phyloP scores from a whole-genome alignment of 53 echinoderm and acorn worm genomes.

The Holothuria scabra region DNA sequence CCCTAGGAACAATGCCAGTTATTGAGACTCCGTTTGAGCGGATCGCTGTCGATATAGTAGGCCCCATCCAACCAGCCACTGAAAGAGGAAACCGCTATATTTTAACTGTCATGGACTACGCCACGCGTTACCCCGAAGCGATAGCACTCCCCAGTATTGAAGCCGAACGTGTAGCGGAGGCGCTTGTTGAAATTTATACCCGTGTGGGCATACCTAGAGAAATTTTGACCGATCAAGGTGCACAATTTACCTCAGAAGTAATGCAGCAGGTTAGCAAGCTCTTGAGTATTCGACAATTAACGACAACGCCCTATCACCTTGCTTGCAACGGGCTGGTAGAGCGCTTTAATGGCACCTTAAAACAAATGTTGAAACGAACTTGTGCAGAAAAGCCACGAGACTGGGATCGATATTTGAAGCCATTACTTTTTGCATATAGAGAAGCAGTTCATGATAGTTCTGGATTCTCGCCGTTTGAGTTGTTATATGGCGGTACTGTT shows the following conservation, averaged over 20 bases:
- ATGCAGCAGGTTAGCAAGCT: slow-evolving; percentile 56
- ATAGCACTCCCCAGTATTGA: no score
- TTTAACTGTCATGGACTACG: no score
- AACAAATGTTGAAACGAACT: slow-evolving; percentile 48
- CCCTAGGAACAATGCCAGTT: no score
- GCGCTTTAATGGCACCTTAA: slow-evolving; percentile 46
- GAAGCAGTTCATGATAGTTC: slow-evolving; percentile 46
- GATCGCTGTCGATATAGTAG: no score
- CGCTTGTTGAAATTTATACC: no score
- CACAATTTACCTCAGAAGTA: slow-evolving; percentile 49
- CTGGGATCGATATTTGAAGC: slow-evolving; percentile 52
- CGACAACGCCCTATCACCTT: slow-evolving; percentile 49
- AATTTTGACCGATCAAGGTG: slow-evolving; percentile 52
- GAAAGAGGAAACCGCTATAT: no score
- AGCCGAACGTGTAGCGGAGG: no score
- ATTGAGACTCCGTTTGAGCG: no score
- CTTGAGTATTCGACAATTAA: slow-evolving; percentile 35
- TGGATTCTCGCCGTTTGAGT: slow-evolving; percentile 50
- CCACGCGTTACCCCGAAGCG: no score
- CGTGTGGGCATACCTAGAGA: no score
- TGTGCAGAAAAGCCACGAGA: slow-evolving; percentile 41
- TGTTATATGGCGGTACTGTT: slow-evolving; percentile 39
- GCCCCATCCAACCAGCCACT: no score
- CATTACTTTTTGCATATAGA: slow-evolving; percentile 47
- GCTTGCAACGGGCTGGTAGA: slow-evolving; percentile 47